Base-by-base conservation (phyloP, 2,797 vertebrate genomes). In the Amblyraja radiata region DNA sequence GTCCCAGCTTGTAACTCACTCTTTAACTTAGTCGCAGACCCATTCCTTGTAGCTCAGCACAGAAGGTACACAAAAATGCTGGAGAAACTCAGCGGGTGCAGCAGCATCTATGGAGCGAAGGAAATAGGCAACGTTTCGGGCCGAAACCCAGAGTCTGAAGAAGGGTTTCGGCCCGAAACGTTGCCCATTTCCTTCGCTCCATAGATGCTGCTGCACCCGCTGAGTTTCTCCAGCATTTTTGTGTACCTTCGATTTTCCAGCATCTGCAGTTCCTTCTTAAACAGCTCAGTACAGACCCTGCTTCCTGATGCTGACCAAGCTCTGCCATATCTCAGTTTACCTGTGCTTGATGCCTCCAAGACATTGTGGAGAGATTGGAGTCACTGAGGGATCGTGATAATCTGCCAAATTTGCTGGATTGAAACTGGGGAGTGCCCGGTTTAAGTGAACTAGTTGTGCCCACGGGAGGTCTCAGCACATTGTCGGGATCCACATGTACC, bases 401-500 rank as follows among this genome's bases (percentile, higher is more conserved):
- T n/a, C 83, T 32, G 61, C 28, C 28, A 14, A 1, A 36, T 68
- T 36, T 23, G 16, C 61, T 9, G n/a, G 7, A 32, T 36, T 88
- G 63, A 36, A n/a, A 10, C 7, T 68, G 16, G 36, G 63, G 18
- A 68, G 39, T 36, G 18, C 14, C n/a, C n/a, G n/a, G 58, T 79
- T 1, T 58, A 25, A 36, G 21, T 2, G 2, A 68, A 32, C n/a
- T n/a, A 3, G n/a, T 18, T 10, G 95, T 96, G n/a, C 83, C 94
- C 8, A 54, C 13, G 0, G 94, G 61, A 1, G 93, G 63, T 32
- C 93, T 83, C 2, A 76, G 78, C 93, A 94, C 93, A 0, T 93
- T 95, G 91, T 93, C 93, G 80, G 94, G 93, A 28, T 96, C 95
- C 32, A 94, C 95, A 76, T 96, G 93, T 93, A 96, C 77, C 68